phyloP scores from a whole-genome alignment of 92 coral and sea anemone genomes.

The Hydrozoanthus gracilis region DNA sequence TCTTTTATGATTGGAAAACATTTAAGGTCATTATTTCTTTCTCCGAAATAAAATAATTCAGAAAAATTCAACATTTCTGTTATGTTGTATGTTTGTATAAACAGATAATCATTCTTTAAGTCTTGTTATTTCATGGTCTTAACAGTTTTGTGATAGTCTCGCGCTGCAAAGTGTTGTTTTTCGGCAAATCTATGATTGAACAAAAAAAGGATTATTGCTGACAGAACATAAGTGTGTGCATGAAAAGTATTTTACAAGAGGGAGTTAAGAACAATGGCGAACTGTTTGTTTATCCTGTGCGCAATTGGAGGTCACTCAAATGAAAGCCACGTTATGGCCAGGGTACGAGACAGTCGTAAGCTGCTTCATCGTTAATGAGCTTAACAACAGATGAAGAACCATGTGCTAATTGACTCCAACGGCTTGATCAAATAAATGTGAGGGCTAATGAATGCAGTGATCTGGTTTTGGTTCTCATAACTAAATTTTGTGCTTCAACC shows the following conservation, averaged over 20 bases:
- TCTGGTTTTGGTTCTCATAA: not conserved
- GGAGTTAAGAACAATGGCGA: not conserved
- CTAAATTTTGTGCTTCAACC: not conserved
- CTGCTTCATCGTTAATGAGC: not conserved
- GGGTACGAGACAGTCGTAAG: not conserved
- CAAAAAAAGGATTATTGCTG: too few relatives aligned
- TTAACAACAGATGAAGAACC: not conserved
- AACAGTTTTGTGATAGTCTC: too few relatives aligned
- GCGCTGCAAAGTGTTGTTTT: too few relatives aligned
- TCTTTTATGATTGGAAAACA: not conserved
- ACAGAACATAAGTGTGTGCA: not conserved
- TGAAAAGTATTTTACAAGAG: not conserved
- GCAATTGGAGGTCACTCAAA: not conserved
- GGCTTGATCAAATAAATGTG: not conserved
- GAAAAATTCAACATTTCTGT: not conserved
- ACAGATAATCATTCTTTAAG: too few relatives aligned
- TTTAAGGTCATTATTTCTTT: not conserved
- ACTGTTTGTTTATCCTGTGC: not conserved
- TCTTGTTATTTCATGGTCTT: too few relatives aligned
- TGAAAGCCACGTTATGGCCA: not conserved
- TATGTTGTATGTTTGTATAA: too few relatives aligned
- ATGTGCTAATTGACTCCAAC: conserved; percentile 9
- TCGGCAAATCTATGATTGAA: too few relatives aligned
- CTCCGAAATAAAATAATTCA: not conserved
- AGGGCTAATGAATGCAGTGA: not conserved